These are phyloP conservation scores for Parazoanthus swiftii DNA, from an alignment of 92 coral and sea anemone species.

Conservation along the genomic window DNA sequence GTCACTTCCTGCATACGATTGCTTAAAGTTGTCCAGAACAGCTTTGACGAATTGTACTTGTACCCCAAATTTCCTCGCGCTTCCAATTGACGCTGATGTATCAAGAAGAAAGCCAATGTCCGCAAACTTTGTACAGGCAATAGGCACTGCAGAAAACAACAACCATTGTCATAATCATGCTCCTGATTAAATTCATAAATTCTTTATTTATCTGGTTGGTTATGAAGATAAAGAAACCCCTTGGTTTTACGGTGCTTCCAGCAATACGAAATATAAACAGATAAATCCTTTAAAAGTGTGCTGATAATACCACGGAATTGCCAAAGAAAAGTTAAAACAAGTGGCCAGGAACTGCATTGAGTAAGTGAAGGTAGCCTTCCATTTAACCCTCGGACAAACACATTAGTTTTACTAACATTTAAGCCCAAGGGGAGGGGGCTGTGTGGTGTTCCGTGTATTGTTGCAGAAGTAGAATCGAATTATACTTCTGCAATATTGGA, in stretches of 20 bases:
- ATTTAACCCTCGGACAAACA: too few relatives aligned
- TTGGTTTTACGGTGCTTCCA: neutral
- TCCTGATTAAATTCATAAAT: neutral
- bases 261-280: neutral
- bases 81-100: slow-evolving; percentile 32
- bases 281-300: too few relatives aligned
- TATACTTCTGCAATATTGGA: too few relatives aligned
- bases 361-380: too few relatives aligned
- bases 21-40: slow-evolving; percentile 24
- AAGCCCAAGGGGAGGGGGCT: too few relatives aligned
- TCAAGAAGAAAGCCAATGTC: slow-evolving; percentile 38
- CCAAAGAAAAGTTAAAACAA: too few relatives aligned
- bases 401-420: too few relatives aligned
- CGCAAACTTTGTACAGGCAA: slow-evolving; percentile 19
- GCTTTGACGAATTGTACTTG: slow-evolving; percentile 28
- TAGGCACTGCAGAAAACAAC: slow-evolving; percentile 9
- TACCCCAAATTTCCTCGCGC: slow-evolving; percentile 4
- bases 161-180: neutral
- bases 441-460: too few relatives aligned
- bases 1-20: neutral
- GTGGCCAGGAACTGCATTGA: too few relatives aligned
- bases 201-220: too few relatives aligned
- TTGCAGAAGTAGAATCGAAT: too few relatives aligned
- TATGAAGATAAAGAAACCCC: neutral
- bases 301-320: too few relatives aligned